phyloP scores from a whole-genome alignment of 2,113 vertebrate genomes.

The Ptilorrhoa leucosticta region DNA sequence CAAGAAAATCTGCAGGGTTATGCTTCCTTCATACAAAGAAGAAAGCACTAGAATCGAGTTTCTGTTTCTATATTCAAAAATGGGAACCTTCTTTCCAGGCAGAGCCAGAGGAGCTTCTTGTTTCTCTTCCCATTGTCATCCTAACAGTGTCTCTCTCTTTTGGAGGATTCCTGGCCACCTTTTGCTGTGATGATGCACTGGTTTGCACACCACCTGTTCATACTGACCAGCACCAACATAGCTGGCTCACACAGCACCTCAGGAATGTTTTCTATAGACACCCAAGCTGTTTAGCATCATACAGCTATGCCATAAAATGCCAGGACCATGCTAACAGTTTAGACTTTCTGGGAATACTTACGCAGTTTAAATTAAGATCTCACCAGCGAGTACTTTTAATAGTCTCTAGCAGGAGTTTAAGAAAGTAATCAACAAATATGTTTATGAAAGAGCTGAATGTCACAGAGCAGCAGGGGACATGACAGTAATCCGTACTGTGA shows the following conservation, averaged over 20 bases:
- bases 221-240: neutral
- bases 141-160: neutral
- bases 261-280: neutral
- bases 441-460: neutral
- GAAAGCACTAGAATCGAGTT: neutral
- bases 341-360: neutral
- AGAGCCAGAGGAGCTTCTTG: neutral
- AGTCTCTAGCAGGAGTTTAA: neutral
- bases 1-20: neutral
- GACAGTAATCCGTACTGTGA: neutral
- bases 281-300: neutral
- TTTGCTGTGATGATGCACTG: neutral
- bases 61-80: neutral
- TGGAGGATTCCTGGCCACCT: neutral
- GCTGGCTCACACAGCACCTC: neutral
- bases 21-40: neutral
- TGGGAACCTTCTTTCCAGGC: neutral
- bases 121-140: neutral
- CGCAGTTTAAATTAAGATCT: neutral
- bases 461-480: neutral
- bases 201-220: neutral
- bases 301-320: neutral
- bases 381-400: neutral
- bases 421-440: neutral
- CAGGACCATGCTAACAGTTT: neutral